These are phyloP conservation scores for Drosophila watanabei DNA, from an alignment of 1,140 invertebrate species.

Conservation along the genomic window DNA sequence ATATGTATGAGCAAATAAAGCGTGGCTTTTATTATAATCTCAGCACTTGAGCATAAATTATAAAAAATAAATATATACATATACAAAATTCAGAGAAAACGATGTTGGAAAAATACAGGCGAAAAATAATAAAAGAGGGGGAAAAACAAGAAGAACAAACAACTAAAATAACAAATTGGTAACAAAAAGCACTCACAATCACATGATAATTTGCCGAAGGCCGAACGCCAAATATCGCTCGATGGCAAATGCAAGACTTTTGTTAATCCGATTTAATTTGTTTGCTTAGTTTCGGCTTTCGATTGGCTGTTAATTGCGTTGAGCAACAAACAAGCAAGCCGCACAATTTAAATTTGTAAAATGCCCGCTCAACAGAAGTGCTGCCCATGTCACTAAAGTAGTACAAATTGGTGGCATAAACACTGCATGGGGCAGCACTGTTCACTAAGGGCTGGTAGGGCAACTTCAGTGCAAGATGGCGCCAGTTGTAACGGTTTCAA, in stretches of 20 bases:
- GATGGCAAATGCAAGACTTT: slow-evolving; percentile 50
- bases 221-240: slow-evolving; percentile 41
- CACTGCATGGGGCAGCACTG: slow-evolving; percentile 1
- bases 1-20: slow-evolving; percentile 50
- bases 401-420: too few species aligned
- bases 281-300: slow-evolving; percentile 24
- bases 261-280: slow-evolving; percentile 42
- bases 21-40: slow-evolving; percentile 9
- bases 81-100: background rate
- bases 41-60: slow-evolving; percentile 22
- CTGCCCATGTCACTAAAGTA: too few species aligned
- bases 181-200: slow-evolving; percentile 58
- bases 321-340: slow-evolving; percentile 27
- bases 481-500: background rate
- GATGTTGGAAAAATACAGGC: background rate
- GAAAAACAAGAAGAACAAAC: slow-evolving; percentile 19
- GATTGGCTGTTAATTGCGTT: slow-evolving; percentile 56
- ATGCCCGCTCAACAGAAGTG: slow-evolving; percentile 20
- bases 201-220: slow-evolving; percentile 69
- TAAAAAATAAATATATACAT: slow-evolving; percentile 6
- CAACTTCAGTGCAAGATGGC: background rate
- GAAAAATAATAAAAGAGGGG: background rate
- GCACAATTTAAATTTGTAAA: slow-evolving; percentile 34
- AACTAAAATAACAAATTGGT: slow-evolving; percentile 21
- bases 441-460: too few species aligned